Conservation (phyloP, 2,888 invertebrate genomes). For the Trissolcus brochymenae region DNA sequence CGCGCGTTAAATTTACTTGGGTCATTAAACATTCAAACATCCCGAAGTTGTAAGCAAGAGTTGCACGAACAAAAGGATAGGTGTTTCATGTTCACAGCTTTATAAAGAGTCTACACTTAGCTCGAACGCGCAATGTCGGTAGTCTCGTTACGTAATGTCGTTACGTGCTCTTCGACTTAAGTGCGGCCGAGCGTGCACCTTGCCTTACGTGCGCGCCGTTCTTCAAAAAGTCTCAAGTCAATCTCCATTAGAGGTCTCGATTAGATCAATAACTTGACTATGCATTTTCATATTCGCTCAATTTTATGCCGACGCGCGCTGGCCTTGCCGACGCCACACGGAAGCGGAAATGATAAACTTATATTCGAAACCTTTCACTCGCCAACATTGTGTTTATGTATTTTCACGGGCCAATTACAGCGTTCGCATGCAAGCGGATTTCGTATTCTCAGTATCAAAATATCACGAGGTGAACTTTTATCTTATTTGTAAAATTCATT, state of each 20-base stretch:
- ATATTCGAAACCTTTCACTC: constrained; percentile 42
- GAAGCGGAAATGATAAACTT: constrained; percentile 55
- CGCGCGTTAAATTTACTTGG: neutral
- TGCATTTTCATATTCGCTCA: constrained; percentile 57
- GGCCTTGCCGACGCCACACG: constrained; percentile 49
- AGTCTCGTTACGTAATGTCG: constrained; percentile 54
- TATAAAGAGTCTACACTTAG: constrained; percentile 44
- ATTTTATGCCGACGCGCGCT: constrained; percentile 48
- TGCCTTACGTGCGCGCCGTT: constrained; percentile 50
- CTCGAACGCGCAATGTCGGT: constrained; percentile 25
- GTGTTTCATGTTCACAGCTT: constrained; percentile 38
- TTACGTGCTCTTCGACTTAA: constrained; percentile 56
- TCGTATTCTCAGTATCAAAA: constrained; percentile 2
- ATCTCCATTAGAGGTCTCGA: constrained; percentile 60
- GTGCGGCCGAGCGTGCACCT: constrained; percentile 48
- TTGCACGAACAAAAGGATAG: constrained; percentile 33
- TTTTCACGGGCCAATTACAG: constrained; percentile 16
- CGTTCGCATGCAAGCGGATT: neutral
- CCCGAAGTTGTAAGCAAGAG: constrained; percentile 22
- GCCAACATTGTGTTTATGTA: constrained; percentile 14
- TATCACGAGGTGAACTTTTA: constrained; percentile 13
- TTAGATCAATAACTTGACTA: constrained; percentile 58
- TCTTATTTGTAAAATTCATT: constrained; percentile 5
- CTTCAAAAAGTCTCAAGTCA: constrained; percentile 58
- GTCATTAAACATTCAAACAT: constrained; percentile 34